Base-by-base conservation (phyloP, 2,888 invertebrate genomes). In the Caenorhabditis virilis region DNA sequence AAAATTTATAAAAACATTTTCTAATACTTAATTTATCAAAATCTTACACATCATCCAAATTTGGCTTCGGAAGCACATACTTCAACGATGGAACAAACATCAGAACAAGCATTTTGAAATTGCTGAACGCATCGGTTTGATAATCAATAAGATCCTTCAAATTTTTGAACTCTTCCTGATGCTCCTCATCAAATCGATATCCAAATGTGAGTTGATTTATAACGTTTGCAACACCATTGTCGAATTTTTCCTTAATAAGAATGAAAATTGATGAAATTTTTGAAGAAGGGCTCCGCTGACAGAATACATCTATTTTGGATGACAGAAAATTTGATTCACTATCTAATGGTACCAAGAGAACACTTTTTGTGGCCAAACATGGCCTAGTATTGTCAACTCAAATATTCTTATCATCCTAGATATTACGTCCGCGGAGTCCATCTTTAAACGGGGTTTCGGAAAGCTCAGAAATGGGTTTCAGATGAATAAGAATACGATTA, bases 121-220 rank as follows among this genome's bases (percentile, higher is more conserved):
- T 43, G 1, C 20, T 26, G 30, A 57, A 54, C 16, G 23, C 36
- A 4, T 49, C 36, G 13, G 25, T 2, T n/a, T 54, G 63, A 6
- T 23, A 45, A 0, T 63, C 54, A 16, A 58, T 5, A 1, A 58
- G 6, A 3, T 57, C 48, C 18, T 47, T 23, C 15, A 62, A 15
- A 11, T 48, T 56, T 9, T 18, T 27, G 26, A 39, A 62, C 41
- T 57, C 61, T 9, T 56, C 20, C 36, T 42, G 38, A 0, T 51
- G 55, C 30, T 43, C 61, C 39, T 20, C 58, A 30, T 54, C 57
- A 27, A 70, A 70, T n/a, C 70, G 54, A 56, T 67, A 67, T 0
- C 70, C 70, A 38, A 63, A 67, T 0, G 62, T 30, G 2, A 64
- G 13, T 30, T 70, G 66, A 48, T 70, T 67, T 35, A 70, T 64